Conservation (phyloP, 2,113 vertebrate species). For the Aix galericulata region DNA sequence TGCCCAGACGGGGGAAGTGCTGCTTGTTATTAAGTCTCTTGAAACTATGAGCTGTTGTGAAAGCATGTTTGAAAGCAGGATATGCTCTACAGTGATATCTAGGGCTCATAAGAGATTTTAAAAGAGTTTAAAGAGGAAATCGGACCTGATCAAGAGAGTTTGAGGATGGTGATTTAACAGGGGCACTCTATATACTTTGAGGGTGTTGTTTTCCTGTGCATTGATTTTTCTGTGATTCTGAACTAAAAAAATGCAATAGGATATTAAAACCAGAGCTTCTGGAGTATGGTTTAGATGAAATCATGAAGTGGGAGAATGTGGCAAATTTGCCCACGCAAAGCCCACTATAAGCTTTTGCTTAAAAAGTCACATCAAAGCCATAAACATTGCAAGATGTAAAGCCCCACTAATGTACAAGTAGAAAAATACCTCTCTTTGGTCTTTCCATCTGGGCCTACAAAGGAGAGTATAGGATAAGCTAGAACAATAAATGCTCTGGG, state of each 20-base stretch:
- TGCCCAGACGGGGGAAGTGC: slow-evolving; percentile 53
- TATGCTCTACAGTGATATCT: slow-evolving; percentile 48
- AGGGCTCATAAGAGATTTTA: slow-evolving; percentile 50
- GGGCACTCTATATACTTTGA: slow-evolving; percentile 1
- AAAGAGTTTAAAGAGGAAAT: slow-evolving; percentile 64
- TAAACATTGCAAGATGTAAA: slow-evolving; percentile 69
- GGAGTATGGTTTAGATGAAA: slow-evolving; percentile 67
- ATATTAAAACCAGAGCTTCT: slow-evolving; percentile 72
- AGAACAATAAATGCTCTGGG: not conserved
- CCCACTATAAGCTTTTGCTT: slow-evolving; percentile 40
- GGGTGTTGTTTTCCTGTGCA: slow-evolving; percentile 26
- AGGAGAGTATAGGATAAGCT: not conserved
- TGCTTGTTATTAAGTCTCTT: slow-evolving; percentile 56
- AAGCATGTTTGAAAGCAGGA: slow-evolving; percentile 56
- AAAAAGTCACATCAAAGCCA: slow-evolving; percentile 69
- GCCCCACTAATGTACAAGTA: slow-evolving; percentile 10
- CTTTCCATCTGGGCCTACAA: not conserved
- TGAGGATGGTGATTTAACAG: slow-evolving; percentile 28
- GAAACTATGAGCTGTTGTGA: slow-evolving; percentile 40
- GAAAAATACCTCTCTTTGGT: slow-evolving; percentile 32
- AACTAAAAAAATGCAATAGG: slow-evolving; percentile 24
- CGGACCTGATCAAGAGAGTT: slow-evolving; percentile 35
- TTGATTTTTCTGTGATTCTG: slow-evolving; percentile 58
- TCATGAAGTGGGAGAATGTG: slow-evolving; percentile 56
- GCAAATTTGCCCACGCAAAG: slow-evolving; percentile 48